Base-by-base conservation (phyloP, 1,140 invertebrate genomes). In the Camponotus vicinus region DNA sequence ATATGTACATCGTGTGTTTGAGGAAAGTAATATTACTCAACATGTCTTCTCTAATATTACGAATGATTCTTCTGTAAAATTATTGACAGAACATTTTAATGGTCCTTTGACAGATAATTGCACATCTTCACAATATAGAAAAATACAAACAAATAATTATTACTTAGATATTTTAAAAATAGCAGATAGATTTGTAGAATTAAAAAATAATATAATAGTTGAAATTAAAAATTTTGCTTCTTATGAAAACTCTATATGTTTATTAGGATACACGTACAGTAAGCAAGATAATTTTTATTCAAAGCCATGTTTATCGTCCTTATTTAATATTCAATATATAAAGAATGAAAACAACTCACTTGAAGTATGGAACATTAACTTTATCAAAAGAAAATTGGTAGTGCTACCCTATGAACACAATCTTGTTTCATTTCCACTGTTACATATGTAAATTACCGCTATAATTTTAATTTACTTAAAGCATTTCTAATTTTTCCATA, bases 181-280 rank as follows among this genome's bases (percentile, higher is more conserved):
- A 32, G 45, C 18, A 1, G 69, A 70, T 18, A 70, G 69, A 70
- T 52, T 70, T 70, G 42, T 52, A 18, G 42, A 70, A 32, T 49
- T 70, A 32, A 70, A 27, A 32, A 18, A 70, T 70, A 70, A 49
- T 32, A 3, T 49, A 32, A 49, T 70, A 15, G 8, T 70, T 49
- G 67, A 70, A 70, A n/a, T 70, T n/a, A 70, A 70, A 18, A 70
- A 70, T 70, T 21, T 70, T 9, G 21, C 21, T 49, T 52, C 0
- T 32, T 70, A 3, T 70, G 5, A 52, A 70, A 32, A 52, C 13
- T 32, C 2, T 5, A 7, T 49, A 32, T 32, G 21, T 3, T 52
- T 70, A 37, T 18, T 70, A 70, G 69, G 21, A 32, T 52, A 52
- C 15, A 32, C 5, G 8, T 70, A 70, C 32, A 70, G 8, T 6